Base-by-base conservation (phyloP, 2,888 invertebrate species). In the Reticulitermes lucifugus region DNA sequence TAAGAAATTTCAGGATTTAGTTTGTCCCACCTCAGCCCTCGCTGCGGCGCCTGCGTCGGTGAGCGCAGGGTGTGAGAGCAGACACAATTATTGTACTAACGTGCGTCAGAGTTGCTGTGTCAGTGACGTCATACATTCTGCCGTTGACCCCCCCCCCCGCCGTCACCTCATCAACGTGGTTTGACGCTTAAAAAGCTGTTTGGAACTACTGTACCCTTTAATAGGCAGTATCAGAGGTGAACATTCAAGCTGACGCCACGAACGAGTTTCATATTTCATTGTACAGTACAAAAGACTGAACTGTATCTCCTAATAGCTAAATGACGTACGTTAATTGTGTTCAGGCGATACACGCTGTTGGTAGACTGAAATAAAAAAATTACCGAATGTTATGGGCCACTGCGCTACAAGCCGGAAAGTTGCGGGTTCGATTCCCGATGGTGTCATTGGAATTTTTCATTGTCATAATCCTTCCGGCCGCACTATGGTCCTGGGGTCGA, bases 81-180 rank as follows among this genome's bases (percentile, higher is more conserved):
- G 60, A 18, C 21, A n/a, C 60, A 60, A 60, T n/a, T 22, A 60
- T 60, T 60, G 60, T 22, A 60, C n/a, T 6, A 60, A 22, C 60
- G 65, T 65, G 65, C 65, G 65, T 65, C 65, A 65, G 65, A 65
- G 65, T 65, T 65, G 65, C 14, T n/a, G n/a, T 65, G 65, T 5
- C 65, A 65, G 65, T 65, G 65, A 65, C 65, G 65, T 65, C 65
- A 65, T n/a, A 25, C n/a, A 65, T 25, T 25, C 60, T 12, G 46
- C 46, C 46, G 46, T 12, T 46, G 12, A 46, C 46, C 46, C 46
- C 46, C 12, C 35, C 46, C 60, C 60, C 60, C 21, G 0, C 60
- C 21, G 2, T 18, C 1, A 7, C 60, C 60, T 59, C 65, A 10
- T n/a, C 12, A 25, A 25, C 65, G 25, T 25, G n/a, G 65, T n/a